These are phyloP conservation scores for Limonius californicus DNA, from an alignment of 1,140 invertebrate genomes.

Conservation along the genomic window DNA sequence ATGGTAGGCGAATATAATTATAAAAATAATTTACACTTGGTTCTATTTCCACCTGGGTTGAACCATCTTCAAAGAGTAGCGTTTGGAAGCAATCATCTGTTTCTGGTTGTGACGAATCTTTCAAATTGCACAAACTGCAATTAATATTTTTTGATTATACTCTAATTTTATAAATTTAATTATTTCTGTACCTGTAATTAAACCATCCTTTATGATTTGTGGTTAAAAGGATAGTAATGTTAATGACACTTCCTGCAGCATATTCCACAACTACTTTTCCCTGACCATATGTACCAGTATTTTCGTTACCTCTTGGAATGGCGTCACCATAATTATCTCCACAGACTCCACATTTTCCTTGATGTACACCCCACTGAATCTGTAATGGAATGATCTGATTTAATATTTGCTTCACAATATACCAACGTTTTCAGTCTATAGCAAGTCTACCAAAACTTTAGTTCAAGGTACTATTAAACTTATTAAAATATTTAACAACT, in stretches of 20 bases:
- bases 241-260: constrained; percentile 42
- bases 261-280: constrained; percentile 54
- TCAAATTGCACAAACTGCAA: constrained; percentile 3
- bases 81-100: not conserved
- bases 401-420: too few species aligned
- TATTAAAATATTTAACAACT: too few species aligned
- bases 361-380: constrained; percentile 39
- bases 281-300: constrained; percentile 57
- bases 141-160: not conserved
- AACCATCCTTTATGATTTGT: constrained; percentile 57
- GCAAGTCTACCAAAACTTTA: too few species aligned
- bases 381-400: too few species aligned
- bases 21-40: not conserved
- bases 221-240: constrained; percentile 49
- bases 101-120: not conserved
- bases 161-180: too few species aligned
- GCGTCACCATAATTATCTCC: constrained; percentile 53
- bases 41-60: not conserved
- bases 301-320: constrained; percentile 58
- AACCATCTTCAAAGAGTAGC: constrained; percentile 10
- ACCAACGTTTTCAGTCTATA: too few species aligned
- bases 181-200: constrained; percentile 47
- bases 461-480: too few species aligned
- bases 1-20: constrained; percentile 25
- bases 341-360: constrained; percentile 57